These are phyloP conservation scores for Delia radicum DNA, from an alignment of 1,140 invertebrate species.

Conservation along the genomic window DNA sequence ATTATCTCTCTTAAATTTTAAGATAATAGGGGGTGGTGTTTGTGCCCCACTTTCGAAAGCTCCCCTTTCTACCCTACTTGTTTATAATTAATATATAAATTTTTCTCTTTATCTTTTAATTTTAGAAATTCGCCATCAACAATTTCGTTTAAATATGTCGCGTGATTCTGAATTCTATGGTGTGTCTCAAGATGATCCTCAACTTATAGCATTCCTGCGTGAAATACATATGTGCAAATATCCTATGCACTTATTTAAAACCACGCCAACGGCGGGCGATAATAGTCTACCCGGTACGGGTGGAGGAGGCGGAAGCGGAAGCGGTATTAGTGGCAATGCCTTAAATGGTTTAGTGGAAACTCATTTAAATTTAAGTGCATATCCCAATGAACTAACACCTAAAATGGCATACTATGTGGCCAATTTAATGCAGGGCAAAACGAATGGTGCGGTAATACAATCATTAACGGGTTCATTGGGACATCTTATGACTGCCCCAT, in stretches of 20 bases:
- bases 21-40: too few relatives aligned
- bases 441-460: conserved; percentile 59
- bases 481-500: conserved; percentile 56
- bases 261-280: conserved; percentile 34
- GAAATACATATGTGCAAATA: conserved; percentile 62
- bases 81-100: too few relatives aligned
- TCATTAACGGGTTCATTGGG: conserved; percentile 59
- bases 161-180: conserved; percentile 70
- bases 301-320: conserved; percentile 10
- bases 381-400: conserved; percentile 47
- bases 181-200: conserved; percentile 71
- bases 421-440: conserved; percentile 56
- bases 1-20: too few relatives aligned
- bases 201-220: conserved; percentile 71
- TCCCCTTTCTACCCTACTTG: too few relatives aligned
- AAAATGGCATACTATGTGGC: conserved; percentile 56
- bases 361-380: conserved; percentile 52
- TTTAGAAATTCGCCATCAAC: conserved; percentile 65
- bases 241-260: conserved; percentile 52
- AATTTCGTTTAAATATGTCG: conserved; percentile 71
- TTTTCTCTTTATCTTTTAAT: conserved; percentile 13
- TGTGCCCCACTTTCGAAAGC: too few relatives aligned
- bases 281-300: conserved; percentile 26
- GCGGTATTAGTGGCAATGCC: conserved; percentile 27
- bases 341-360: conserved; percentile 26